Evolutionary conservation across 2,797 vertebrate genomes (phyloP).

Genomic region (Sebastes vulpes): DNA sequence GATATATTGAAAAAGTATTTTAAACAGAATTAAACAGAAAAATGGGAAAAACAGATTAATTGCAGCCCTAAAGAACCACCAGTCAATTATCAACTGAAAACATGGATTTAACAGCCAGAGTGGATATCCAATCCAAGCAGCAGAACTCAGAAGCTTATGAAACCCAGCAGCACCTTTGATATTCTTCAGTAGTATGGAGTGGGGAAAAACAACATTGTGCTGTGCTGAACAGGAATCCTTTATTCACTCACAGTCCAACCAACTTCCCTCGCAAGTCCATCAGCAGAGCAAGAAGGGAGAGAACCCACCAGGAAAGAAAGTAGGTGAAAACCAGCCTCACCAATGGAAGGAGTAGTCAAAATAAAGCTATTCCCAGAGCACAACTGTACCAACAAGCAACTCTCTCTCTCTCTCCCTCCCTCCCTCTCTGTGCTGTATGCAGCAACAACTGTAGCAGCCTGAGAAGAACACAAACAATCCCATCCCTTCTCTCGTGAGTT

Average conservation of each 20-base stretch:
- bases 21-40: no score
- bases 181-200: not conserved
- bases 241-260: conserved; percentile 13
- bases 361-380: conserved; percentile 2
- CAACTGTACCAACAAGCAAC: not conserved
- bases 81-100: not conserved
- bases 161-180: not conserved
- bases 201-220: not conserved
- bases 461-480: conserved; percentile 11
- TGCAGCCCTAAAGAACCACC: not conserved
- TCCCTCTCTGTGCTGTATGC: not conserved
- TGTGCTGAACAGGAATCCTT: not conserved
- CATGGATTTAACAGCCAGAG: not conserved
- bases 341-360: conserved; percentile 4
- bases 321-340: not conserved
- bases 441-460: not conserved
- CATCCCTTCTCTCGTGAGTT: not conserved
- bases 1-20: not conserved
- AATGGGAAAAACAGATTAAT: not conserved
- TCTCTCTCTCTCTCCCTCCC: not conserved
- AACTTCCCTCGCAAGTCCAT: conserved; percentile 13
- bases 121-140: not conserved
- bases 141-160: not conserved
- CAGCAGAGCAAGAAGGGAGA: not conserved
- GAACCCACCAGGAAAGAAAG: not conserved